Evolutionary conservation across 2,888 invertebrate genomes (phyloP), one percentile per base, ranked within the genome.

Genomic region (Prosapia bicincta): DNA sequence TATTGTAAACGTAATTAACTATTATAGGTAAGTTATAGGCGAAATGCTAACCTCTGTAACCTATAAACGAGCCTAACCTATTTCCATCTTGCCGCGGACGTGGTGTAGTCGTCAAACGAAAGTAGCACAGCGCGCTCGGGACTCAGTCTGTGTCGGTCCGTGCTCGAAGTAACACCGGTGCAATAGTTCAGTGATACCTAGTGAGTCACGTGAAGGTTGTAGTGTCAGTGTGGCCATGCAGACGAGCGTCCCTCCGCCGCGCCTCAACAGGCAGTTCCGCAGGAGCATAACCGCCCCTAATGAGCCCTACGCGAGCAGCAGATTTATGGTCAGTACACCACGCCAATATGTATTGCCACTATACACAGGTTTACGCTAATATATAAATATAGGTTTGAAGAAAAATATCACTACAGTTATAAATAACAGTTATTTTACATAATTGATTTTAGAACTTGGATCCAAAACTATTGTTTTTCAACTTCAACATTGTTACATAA

Each of bases 201-300:
- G 54, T 54, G 54, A 20, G n/a, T 54, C 54, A 54, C 54, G 54
- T 54, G 54, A 54, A 38, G 38, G 15, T 38, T 38, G 38, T 7
- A 38, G 38, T 38, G 38, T 38, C 38, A 54, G n/a, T 30, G 66
- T 28, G 26, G n/a, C 23, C 9, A 79, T 78, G 78, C 78, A 78
- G 71, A 78, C 78, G 25, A 71, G 71, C 15, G 76, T 79, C 10
- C 78, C 79, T 10, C 76, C 78, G 10, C 66, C 77, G 0, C 71
- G 74, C 20, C 66, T 70, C 23, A 75, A 78, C 76, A 71, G 78
- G 68, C 79, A 78, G 77, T 79, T 79, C 75, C 72, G 77, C 43
- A 66, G 79, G 43, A 78, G 77, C 30, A 69, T 78, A 72, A 78
- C 78, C 66, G 78, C 76, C 3, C 78, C 78, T 26, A 78, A 76